A percentile compares a stretch with the other conserved stretches of the same genome.
These are phyloP conservation scores for Varroa destructor DNA, from an alignment of 1,140 invertebrate species.

Conservation along the genomic window DNA sequence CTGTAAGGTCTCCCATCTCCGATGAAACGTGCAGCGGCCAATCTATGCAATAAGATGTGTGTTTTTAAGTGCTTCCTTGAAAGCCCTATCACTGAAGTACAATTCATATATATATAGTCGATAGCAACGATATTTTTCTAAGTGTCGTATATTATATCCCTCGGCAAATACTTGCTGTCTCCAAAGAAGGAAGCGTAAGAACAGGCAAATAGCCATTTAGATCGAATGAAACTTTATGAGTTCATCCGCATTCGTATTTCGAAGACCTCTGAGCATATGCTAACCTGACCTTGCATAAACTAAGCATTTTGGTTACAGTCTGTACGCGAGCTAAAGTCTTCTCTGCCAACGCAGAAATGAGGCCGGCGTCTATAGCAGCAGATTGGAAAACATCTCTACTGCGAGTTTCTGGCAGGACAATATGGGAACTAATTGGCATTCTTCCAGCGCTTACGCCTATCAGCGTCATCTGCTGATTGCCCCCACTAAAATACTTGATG, in stretches of 20 bases:
- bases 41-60: not conserved
- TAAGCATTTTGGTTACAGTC: not conserved
- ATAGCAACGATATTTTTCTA: not conserved
- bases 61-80: not conserved
- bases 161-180: not conserved
- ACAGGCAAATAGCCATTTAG: not conserved
- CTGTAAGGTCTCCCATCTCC: not conserved
- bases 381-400: constrained; percentile 31
- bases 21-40: not conserved
- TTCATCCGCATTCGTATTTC: not conserved
- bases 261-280: not conserved
- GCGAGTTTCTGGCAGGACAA: constrained; percentile 37
- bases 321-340: not conserved
- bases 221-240: not conserved
- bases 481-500: constrained; percentile 39
- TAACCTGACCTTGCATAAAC: not conserved
- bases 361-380: constrained; percentile 38
- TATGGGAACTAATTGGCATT: constrained; percentile 38
- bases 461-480: constrained; percentile 41
- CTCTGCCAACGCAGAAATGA: not conserved
- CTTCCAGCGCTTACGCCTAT: constrained; percentile 44
- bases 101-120: not conserved
- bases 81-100: not conserved
- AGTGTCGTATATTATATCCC: no score
- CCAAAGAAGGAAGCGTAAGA: not conserved